Percentiles rank a stretch among this genome's conserved stretches.
phyloP scores from a whole-genome alignment of 1,140 invertebrate genomes.

The Drosophila murphyi region DNA sequence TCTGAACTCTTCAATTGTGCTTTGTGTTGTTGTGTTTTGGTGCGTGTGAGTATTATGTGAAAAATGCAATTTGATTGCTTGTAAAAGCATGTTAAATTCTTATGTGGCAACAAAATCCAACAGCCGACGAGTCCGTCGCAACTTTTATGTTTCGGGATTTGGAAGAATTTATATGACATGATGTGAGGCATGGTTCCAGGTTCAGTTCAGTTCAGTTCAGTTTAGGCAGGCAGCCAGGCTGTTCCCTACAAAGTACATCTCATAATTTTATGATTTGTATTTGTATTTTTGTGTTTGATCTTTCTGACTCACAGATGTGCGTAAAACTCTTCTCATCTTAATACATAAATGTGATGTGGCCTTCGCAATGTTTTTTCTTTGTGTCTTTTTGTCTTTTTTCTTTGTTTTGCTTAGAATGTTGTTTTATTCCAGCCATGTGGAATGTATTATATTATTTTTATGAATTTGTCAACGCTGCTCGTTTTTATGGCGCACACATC shows the following conservation, averaged over 20 bases:
- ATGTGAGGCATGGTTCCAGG: conserved; percentile 54
- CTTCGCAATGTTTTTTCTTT: conserved; percentile 16
- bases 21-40: conserved; percentile 7
- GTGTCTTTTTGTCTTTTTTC: conserved; percentile 1
- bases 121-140: conserved; percentile 22
- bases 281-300: conserved; percentile 41
- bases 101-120: conserved; percentile 56
- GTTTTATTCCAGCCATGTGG: conserved; percentile 25
- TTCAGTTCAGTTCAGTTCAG: conserved; percentile 18
- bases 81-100: conserved; percentile 80
- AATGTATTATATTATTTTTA: conserved; percentile 41
- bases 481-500: conserved; percentile 35
- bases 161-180: conserved; percentile 72
- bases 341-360: conserved; percentile 8
- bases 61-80: conserved; percentile 83
- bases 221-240: not conserved
- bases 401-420: conserved; percentile 28
- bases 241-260: not conserved
- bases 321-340: conserved; percentile 33
- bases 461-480: conserved; percentile 38
- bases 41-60: conserved; percentile 62
- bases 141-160: conserved; percentile 72
- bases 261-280: conserved; percentile 50
- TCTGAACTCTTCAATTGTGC: conserved; percentile 23
- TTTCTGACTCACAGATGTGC: conserved; percentile 31